Percentiles rank a stretch among this genome's conserved stretches.
phyloP scores from a whole-genome alignment of 2,888 invertebrate species.

The Troglohyphantes excavatus region DNA sequence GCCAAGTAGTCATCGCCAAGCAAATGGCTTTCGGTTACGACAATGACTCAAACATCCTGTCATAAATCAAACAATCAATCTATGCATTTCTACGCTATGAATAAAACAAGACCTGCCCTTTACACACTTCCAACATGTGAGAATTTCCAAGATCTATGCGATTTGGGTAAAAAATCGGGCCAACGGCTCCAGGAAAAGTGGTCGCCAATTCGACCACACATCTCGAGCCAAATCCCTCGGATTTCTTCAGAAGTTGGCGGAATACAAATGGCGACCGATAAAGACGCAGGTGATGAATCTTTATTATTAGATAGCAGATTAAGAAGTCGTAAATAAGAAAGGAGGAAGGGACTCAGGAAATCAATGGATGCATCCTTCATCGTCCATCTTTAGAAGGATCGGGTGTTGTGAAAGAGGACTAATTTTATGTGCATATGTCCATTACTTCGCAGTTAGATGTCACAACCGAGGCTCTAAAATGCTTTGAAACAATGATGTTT shows the following conservation, averaged over 20 bases:
- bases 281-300: not conserved
- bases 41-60: not conserved
- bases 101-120: not conserved
- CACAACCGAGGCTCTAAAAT: not conserved
- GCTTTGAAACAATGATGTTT: not conserved
- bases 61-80: conserved; percentile 6
- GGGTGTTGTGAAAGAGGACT: not conserved
- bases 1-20: not conserved
- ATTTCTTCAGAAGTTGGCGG: not conserved
- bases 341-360: not conserved
- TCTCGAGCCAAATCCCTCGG: not conserved
- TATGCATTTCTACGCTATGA: not conserved
- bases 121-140: not conserved
- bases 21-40: not conserved
- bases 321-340: not conserved
- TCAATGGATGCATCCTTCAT: not conserved
- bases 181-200: not conserved
- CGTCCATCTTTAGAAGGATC: not conserved
- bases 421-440: not conserved
- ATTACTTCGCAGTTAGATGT: not conserved
- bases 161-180: not conserved
- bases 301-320: not conserved
- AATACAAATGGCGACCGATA: not conserved
- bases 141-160: not conserved
- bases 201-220: conserved; percentile 5